phyloP scores from a whole-genome alignment of 2,888 invertebrate species.

The Ypsolopha sequella region DNA sequence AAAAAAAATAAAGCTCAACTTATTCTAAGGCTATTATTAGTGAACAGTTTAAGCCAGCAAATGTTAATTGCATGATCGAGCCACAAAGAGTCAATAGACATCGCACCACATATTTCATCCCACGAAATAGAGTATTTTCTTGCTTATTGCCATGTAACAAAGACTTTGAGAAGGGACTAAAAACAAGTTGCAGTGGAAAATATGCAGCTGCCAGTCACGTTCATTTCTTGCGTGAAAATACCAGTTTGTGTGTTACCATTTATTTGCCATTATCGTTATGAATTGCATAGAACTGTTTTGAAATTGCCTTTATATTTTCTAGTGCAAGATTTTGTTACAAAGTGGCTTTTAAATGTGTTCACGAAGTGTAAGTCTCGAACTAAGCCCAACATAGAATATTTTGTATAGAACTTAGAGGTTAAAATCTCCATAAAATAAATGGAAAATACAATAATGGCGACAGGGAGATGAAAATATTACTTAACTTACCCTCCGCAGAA shows the following conservation, averaged over 20 bases:
- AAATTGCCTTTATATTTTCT: background rate
- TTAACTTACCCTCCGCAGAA: no score
- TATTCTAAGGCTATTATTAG: background rate
- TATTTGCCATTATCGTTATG: conserved; percentile 21
- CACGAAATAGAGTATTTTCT: no score
- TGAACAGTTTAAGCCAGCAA: background rate
- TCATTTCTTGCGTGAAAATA: conserved; percentile 63
- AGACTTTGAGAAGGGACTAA: no score
- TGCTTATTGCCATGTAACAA: no score
- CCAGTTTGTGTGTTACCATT: conserved; percentile 26
- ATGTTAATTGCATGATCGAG: conserved; percentile 5
- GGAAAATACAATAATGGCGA: no score
- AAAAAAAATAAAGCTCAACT: background rate
- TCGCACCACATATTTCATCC: no score
- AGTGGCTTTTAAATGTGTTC: no score
- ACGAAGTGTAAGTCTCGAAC: no score
- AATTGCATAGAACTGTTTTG: conserved; percentile 20
- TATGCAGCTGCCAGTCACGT: conserved; percentile 41
- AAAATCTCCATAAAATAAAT: background rate
- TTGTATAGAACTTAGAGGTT: no score
- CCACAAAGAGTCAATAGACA: background rate
- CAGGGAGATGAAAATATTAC: no score
- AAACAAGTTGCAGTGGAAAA: background rate
- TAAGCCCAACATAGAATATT: no score
- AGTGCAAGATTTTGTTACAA: no score